Evolutionary conservation across 2,797 vertebrate species (phyloP).

Genomic region (Fundulus diaphanus): DNA sequence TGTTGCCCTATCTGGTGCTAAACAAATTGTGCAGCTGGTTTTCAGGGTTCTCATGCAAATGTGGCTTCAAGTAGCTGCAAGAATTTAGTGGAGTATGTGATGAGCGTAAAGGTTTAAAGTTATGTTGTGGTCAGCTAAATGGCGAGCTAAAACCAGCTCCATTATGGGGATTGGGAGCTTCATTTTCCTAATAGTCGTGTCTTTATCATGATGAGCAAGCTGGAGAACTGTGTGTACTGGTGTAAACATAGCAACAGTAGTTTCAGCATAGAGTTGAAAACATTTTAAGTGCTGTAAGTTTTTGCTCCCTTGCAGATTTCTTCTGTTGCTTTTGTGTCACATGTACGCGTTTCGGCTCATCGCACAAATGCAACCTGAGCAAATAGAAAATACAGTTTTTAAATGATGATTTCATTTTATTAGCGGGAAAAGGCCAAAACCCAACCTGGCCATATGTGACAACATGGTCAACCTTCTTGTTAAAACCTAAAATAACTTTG

Average conservation of each 20-base stretch:
- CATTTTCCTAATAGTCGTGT: neutral
- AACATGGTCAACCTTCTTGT: neutral
- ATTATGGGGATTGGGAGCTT: neutral
- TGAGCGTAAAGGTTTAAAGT: neutral
- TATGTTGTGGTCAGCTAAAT: neutral
- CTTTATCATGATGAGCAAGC: neutral
- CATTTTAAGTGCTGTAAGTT: neutral
- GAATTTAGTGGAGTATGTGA: neutral
- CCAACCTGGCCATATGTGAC: neutral
- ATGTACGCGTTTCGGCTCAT: neutral
- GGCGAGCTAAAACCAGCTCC: neutral
- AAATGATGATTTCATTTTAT: neutral
- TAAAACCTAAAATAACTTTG: no score
- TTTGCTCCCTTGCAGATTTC: neutral
- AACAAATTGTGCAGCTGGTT: neutral
- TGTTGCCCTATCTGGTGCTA: neutral
- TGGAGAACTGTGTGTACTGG: neutral
- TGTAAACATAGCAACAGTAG: neutral
- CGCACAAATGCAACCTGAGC: neutral
- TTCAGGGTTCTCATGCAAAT: slow-evolving; percentile 2
- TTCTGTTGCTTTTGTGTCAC: neutral
- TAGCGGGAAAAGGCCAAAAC: neutral
- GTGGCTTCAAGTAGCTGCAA: neutral
- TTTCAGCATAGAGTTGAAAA: neutral
- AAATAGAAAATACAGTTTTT: neutral